Conservation (phyloP, 2,888 invertebrate species). For the Hypselothyrea guttata region DNA sequence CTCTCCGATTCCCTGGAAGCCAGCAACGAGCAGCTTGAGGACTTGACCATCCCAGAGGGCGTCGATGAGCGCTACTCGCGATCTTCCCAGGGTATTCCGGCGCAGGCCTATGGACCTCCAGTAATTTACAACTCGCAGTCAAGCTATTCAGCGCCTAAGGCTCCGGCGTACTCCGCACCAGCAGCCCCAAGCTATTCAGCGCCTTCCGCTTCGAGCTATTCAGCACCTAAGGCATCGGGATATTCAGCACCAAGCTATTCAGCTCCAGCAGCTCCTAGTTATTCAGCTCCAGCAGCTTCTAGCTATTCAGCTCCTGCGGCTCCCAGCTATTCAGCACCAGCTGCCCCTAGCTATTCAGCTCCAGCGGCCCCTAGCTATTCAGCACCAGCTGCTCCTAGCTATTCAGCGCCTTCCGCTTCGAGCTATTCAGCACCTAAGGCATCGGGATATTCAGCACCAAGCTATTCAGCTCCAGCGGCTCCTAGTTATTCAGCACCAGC, state of each 20-base stretch:
- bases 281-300: conserved; percentile 23
- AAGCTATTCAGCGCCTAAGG: conserved; percentile 35
- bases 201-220: conserved; percentile 11
- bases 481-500: conserved; percentile 26
- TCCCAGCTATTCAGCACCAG: conserved; percentile 18
- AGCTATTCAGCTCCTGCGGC: conserved; percentile 9
- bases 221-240: conserved; percentile 14
- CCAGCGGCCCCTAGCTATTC: conserved; percentile 5
- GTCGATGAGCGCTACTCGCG: conserved; percentile 40
- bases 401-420: conserved; percentile 20
- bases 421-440: conserved; percentile 12
- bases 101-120: conserved; percentile 56
- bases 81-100: conserved; percentile 37
- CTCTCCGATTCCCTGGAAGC: conserved; percentile 11
- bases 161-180: conserved; percentile 24
- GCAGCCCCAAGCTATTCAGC: conserved; percentile 25
- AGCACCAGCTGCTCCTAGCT: background rate
- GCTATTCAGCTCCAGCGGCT: conserved; percentile 21
- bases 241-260: conserved; percentile 30
- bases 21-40: conserved; percentile 39
- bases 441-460: background rate
- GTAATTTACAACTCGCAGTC: conserved; percentile 48
- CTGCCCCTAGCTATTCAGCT: conserved; percentile 16
- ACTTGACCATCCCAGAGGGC: conserved; percentile 36
- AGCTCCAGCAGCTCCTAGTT: conserved; percentile 10